These are phyloP conservation scores for Ostrea edulis DNA, from an alignment of 1,140 invertebrate genomes.

Conservation along the genomic window DNA sequence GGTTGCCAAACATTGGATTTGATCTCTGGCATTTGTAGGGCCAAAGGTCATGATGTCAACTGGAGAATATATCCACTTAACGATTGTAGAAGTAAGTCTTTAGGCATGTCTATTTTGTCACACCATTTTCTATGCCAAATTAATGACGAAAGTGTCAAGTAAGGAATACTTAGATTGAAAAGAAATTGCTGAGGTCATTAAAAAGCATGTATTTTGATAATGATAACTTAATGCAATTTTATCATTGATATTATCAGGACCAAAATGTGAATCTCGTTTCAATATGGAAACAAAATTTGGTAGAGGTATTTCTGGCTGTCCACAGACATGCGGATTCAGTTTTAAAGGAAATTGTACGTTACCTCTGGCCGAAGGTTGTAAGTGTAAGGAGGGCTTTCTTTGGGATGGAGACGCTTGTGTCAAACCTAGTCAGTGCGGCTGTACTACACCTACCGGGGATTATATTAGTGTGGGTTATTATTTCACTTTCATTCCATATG, in stretches of 20 bases:
- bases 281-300: conserved; percentile 28
- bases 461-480: conserved; percentile 10
- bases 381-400: conserved; percentile 43
- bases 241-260: not conserved
- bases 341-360: conserved; percentile 10
- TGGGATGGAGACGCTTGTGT: conserved; percentile 48
- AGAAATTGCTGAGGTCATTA: too few relatives aligned
- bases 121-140: too few relatives aligned
- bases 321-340: not conserved
- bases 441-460: conserved; percentile 13
- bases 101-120: too few relatives aligned
- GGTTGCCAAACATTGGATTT: conserved; percentile 24
- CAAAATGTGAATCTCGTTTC: not conserved
- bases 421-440: conserved; percentile 30
- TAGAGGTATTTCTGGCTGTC: not conserved
- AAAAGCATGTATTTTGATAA: too few relatives aligned
- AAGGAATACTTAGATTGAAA: too few relatives aligned
- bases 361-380: conserved; percentile 42
- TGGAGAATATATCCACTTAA: conserved; percentile 18
- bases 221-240: not conserved
- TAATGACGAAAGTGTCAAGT: too few relatives aligned
- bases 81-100: conserved; percentile 12
- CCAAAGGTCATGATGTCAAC: conserved; percentile 8
- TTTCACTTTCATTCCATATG: not conserved
- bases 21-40: conserved; percentile 33